Percentiles rank a stretch among this genome's conserved stretches.
Conservation (phyloP, 2,888 invertebrate species). For the Lithophane semibrunnea region DNA sequence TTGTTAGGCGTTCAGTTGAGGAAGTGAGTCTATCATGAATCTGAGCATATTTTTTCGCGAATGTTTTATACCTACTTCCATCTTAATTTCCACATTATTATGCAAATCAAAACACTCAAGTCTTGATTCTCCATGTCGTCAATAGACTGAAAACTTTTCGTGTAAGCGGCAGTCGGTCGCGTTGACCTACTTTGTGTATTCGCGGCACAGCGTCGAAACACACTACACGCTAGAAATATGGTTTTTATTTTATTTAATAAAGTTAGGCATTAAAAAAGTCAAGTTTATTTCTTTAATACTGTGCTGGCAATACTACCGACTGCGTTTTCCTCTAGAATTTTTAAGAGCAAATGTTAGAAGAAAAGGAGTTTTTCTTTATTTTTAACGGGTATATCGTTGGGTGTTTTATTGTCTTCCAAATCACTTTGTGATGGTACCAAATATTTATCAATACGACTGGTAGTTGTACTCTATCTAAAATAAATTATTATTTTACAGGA, state of each 20-base stretch:
- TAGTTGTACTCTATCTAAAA: background rate
- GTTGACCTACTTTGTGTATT: conserved; percentile 60
- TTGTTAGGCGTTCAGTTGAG: background rate
- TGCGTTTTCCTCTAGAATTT: conserved; percentile 6
- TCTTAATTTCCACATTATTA: conserved; percentile 42
- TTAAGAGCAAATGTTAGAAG: conserved; percentile 10
- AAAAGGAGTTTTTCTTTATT: background rate
- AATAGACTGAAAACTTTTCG: conserved; percentile 60
- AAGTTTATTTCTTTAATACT: conserved; percentile 48
- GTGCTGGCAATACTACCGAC: background rate
- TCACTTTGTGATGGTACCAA: background rate
- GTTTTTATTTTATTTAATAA: conserved; percentile 57
- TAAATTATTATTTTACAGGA: background rate
- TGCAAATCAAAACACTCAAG: conserved; percentile 55
- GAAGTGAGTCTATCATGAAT: background rate
- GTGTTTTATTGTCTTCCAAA: background rate
- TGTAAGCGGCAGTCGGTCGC: conserved; percentile 51
- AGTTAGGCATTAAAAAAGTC: conserved; percentile 37
- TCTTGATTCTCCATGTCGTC: conserved; percentile 53
- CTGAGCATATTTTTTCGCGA: background rate
- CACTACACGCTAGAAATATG: conserved; percentile 52
- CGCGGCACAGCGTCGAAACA: conserved; percentile 42
- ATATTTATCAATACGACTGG: background rate
- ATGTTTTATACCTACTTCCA: background rate
- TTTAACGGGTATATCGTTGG: background rate